A percentile compares a stretch with the other conserved stretches of the same genome.
Evolutionary conservation across 1,140 invertebrate species (phyloP).

Genomic region (Tribolium castaneum): DNA sequence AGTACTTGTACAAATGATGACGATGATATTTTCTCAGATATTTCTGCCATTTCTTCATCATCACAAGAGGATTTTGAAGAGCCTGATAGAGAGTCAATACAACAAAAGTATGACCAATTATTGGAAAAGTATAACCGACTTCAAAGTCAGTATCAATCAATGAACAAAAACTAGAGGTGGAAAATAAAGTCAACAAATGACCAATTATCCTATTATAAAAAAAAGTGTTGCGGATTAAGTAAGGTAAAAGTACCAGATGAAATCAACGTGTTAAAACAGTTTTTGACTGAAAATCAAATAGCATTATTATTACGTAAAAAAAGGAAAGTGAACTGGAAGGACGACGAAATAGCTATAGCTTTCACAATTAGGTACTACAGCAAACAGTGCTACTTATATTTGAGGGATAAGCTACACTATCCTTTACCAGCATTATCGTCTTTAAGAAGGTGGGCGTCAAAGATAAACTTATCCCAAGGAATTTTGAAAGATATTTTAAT

Average conservation of each 20-base stretch:
- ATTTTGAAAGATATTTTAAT: conserved; percentile 46
- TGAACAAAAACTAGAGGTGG: neutral
- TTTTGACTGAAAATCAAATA: conserved; percentile 34
- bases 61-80: no score
- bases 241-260: no score
- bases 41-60: no score
- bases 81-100: no score
- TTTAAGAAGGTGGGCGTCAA: conserved; percentile 46
- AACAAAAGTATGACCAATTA: neutral
- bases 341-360: conserved; percentile 32
- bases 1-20: no score
- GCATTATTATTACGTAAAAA: neutral
- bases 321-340: conserved; percentile 13
- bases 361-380: conserved; percentile 48
- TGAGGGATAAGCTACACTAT: conserved; percentile 43
- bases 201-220: neutral
- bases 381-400: conserved; percentile 45
- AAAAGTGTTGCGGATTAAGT: neutral
- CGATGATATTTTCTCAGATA: no score
- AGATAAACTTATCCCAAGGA: conserved; percentile 42
- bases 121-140: neutral
- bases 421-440: conserved; percentile 45
- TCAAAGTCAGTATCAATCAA: no score
- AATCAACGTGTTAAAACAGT: neutral
- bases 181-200: neutral